A percentile compares a stretch with the other conserved stretches of the same genome.
Evolutionary conservation across 2,888 invertebrate genomes (phyloP).

Genomic region (Epinotia ramella): DNA sequence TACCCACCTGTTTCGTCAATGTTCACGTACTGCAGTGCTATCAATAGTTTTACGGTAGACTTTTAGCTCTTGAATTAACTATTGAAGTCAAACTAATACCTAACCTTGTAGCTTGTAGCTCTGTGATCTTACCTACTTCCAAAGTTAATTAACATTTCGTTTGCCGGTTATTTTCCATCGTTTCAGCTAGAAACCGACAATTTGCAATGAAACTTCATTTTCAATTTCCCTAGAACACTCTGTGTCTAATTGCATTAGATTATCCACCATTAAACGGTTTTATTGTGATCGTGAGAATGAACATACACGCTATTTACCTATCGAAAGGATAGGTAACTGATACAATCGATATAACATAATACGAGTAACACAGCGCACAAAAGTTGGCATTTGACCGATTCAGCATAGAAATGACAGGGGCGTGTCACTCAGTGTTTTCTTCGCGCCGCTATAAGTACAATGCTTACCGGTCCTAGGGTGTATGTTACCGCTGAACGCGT

Average conservation of each 20-base stretch:
- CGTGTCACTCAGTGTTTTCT: too few species aligned
- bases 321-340: background rate
- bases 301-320: background rate
- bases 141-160: background rate
- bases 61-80: too few species aligned
- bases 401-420: too few species aligned
- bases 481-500: too few species aligned
- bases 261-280: constrained; percentile 7
- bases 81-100: background rate
- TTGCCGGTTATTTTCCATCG: background rate
- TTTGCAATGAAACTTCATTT: background rate
- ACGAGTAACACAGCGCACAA: too few species aligned
- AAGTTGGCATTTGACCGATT: too few species aligned
- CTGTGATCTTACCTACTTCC: background rate
- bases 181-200: background rate
- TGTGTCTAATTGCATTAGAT: constrained; percentile 2
- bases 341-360: background rate
- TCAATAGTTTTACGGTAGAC: too few species aligned
- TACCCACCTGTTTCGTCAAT: too few species aligned
- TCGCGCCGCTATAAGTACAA: too few species aligned
- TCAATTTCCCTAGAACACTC: background rate
- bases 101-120: background rate
- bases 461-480: too few species aligned
- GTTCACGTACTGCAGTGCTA: too few species aligned
- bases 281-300: constrained; percentile 5